These are phyloP conservation scores for Panthera uncia DNA, from an alignment of 2,113 vertebrate genomes.

Conservation along the genomic window DNA sequence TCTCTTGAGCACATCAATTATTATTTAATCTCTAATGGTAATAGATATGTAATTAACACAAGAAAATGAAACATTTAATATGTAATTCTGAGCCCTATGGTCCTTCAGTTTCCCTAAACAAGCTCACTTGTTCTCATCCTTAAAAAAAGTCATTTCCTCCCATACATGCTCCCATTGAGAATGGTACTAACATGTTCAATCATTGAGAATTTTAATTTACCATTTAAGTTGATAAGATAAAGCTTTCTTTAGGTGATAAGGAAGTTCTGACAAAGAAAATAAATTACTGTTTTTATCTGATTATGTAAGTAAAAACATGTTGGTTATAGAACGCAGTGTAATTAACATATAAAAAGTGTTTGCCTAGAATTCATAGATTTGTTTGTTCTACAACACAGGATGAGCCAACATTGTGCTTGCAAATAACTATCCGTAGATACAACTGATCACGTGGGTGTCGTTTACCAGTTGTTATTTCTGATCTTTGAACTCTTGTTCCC, in stretches of 20 bases:
- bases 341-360: constrained; percentile 45
- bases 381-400: not conserved
- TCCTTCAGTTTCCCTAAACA: not conserved
- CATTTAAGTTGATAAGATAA: constrained; percentile 55
- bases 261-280: constrained; percentile 69
- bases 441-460: not conserved
- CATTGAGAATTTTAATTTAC: constrained; percentile 70
- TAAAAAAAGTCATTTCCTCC: not conserved
- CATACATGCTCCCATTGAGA: not conserved
- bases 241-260: constrained; percentile 64
- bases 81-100: not conserved
- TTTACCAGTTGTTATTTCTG: not conserved
- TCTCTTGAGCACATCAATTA: not conserved
- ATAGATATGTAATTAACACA: not conserved
- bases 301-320: constrained; percentile 59
- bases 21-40: not conserved
- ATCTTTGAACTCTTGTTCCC: constrained; percentile 17
- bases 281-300: constrained; percentile 59
- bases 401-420: not conserved
- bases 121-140: not conserved
- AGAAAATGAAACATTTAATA: constrained; percentile 6
- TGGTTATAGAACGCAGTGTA: constrained; percentile 42
- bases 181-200: constrained; percentile 63
- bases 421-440: constrained; percentile 14
- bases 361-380: constrained; percentile 7